Base-by-base conservation (phyloP, 2,113 vertebrate species). In the Malurus cyaneus region DNA sequence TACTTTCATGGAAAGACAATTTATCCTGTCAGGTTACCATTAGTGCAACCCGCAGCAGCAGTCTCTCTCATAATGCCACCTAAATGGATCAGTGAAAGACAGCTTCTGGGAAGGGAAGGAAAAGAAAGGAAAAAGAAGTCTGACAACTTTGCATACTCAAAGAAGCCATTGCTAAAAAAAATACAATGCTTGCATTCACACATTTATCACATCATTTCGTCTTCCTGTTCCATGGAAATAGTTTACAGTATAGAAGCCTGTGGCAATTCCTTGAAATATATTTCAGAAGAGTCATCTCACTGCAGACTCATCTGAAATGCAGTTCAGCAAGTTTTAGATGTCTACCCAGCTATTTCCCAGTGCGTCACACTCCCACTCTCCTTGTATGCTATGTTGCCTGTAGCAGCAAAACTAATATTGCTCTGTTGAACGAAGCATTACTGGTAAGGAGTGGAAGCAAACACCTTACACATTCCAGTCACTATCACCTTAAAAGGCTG, bases 301-400 rank as follows among this genome's bases (percentile, higher is more conserved):
- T 61, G 41, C 79, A 88, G 31, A 74, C 39, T 62, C 84, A 47
- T 64, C 29, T 52, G 60, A 92, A 96, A 94, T 66, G 87, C 77
- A 84, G 94, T 77, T 89, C 69, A 83, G 56, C 91, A 62, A 86
- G 92, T 93, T 91, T 60, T 15, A 59, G 72, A 73, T 67, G 34
- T 36, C 72, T 74, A 70, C 26, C 11, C 42, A 60, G 72, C 52
- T 71, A 88, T 23, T 94, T 78, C 69, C 47, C 41, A 66, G 50
- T 12, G 28, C 5, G 1, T 86, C 83, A 86, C 41, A 44, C 54
- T 61, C 70, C 69, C 34, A 71, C 44, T 61, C 26, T 60, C 31
- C 36, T 50, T 61, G 9, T 62, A 44, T 59, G 66, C 82, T 76
- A 32, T 19, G 10, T 15, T 67, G 41, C 29, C 52, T 56, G 32